A percentile compares a stretch with the other conserved stretches of the same genome.
Conservation (phyloP, 2,797 vertebrate species). For the Gymnothorax javanicus region DNA sequence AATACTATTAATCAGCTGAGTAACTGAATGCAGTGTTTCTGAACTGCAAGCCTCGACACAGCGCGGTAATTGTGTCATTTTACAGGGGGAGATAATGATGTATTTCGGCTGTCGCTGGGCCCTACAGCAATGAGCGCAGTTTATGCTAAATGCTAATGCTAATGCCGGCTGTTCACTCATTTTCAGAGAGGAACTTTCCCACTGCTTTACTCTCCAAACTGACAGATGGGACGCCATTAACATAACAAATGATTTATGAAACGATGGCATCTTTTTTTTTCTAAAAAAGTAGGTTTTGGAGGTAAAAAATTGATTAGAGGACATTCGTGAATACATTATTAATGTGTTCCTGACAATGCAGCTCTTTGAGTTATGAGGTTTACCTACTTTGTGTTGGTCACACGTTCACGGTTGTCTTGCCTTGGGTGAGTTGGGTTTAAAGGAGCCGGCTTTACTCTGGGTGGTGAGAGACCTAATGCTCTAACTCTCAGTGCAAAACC, state of each 20-base stretch:
- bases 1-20: slow-evolving; percentile 3
- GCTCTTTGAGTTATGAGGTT: not conserved
- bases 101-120: not conserved
- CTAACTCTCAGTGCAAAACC: not conserved
- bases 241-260: not conserved
- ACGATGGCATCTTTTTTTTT: no score
- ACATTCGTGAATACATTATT: not conserved
- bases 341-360: not conserved
- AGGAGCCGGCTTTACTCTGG: not conserved
- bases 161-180: not conserved
- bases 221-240: not conserved
- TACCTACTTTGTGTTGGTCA: not conserved
- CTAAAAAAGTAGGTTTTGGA: not conserved
- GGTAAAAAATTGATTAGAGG: not conserved
- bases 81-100: not conserved
- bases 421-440: not conserved
- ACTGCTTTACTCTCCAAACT: not conserved
- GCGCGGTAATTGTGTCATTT: not conserved
- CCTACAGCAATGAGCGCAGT: not conserved
- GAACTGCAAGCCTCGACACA: not conserved
- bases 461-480: not conserved
- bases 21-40: not conserved
- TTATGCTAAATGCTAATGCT: not conserved
- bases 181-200: not conserved
- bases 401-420: not conserved